Evolutionary conservation across 2,113 vertebrate genomes (phyloP), one percentile per base, ranked within the genome.

Genomic region (Hylia prasina): DNA sequence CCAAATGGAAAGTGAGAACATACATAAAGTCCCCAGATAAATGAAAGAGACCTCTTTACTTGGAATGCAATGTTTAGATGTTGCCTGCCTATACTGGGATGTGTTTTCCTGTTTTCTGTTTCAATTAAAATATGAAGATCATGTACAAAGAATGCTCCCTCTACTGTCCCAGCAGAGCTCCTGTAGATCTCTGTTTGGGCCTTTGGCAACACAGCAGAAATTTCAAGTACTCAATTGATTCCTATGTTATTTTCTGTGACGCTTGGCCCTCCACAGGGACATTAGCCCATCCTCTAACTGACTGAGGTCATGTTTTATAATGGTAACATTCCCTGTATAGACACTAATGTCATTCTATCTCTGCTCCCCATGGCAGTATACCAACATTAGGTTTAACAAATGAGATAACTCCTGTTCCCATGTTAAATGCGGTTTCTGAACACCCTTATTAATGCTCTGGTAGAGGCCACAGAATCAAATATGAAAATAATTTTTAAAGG

Each of bases 301-400:
- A 70, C 69, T 91, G 50, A 95, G 61, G 75, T 85, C 63, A 91
- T 68, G 28, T 68, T 82, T 88, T 87, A 90, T 64, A 93, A 87
- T 5, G 57, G 78, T 54, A 73, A 77, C 61, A 42, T 42, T 91
- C 69, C 84, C 81, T 75, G 25, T 54, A 85, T 22, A 94, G 73
- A 79, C n/a, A 37, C 22, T 77, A 66, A 78, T 51, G 53, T 85
- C 82, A 94, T 88, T 72, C 70, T 82, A 31, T 45, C 63, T 81
- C 68, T 21, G 61, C 25, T 68, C 17, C n/a, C 39, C 22, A 16
- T 68, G 57, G 82, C 70, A 87, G 48, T 40, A 82, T 56, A 93
- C 69, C 65, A 79, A 71, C 20, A 71, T 27, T 60, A 85, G 20
- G 42, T 79, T 82, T 93, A 91, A 91, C 27, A 78, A n/a, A 85